These are phyloP conservation scores for Euleptes europaea DNA, from an alignment of 2,113 vertebrate species.

Conservation along the genomic window DNA sequence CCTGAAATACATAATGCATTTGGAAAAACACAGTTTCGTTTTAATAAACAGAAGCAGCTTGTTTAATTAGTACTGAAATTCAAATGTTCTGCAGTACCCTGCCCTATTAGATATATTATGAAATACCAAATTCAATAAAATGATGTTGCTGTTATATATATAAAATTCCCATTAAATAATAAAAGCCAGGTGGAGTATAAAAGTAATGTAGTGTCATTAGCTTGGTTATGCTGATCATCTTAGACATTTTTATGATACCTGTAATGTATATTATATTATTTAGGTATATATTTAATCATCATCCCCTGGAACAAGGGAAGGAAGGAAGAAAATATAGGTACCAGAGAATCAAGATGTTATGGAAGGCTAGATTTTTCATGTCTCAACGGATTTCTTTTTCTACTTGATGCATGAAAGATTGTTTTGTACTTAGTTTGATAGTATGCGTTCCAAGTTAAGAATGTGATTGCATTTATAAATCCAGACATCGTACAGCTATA, in stretches of 20 bases:
- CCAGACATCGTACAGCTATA: neutral
- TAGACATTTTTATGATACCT: neutral
- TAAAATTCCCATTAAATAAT: slow-evolving; percentile 10
- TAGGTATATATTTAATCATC: slow-evolving; percentile 11
- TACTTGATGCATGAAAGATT: neutral
- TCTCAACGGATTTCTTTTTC: neutral
- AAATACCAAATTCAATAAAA: slow-evolving; percentile 7
- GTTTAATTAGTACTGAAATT: neutral
- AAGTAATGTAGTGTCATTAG: neutral
- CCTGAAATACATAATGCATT: neutral
- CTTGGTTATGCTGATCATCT: neutral
- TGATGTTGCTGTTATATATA: neutral
- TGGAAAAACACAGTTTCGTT: neutral
- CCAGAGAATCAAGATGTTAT: neutral
- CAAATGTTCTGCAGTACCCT: neutral
- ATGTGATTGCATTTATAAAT: neutral
- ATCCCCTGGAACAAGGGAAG: neutral
- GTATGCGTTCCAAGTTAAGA: neutral
- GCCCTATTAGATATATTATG: neutral
- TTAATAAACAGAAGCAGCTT: neutral
- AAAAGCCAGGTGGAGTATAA: neutral
- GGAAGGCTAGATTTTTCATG: neutral
- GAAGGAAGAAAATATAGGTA: neutral
- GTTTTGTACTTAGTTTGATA: neutral
- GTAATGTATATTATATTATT: slow-evolving; percentile 13